Base-by-base conservation (phyloP, 2,888 invertebrate species). In the Drosophila anomelani region DNA sequence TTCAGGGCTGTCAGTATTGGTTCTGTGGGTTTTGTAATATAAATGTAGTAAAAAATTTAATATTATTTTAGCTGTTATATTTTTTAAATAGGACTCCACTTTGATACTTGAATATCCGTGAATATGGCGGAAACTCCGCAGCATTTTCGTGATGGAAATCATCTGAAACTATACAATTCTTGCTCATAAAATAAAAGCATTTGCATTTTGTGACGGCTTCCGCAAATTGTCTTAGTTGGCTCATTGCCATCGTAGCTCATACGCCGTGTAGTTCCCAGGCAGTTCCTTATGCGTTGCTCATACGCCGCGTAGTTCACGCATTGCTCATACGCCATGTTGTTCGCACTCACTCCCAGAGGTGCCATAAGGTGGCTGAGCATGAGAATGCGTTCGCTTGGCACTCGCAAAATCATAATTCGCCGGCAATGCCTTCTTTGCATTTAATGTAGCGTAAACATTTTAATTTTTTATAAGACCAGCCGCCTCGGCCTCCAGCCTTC, bases 361-460 rank as follows among this genome's bases (percentile, higher is more conserved):
- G 74, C 47, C 77, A 26, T 67, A 79, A 85, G 74, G 81, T 76
- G 73, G 60, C 54, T 26, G 43, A 17, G 44, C 23, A 12, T 12
- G 43, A 43, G 20, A 6, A 6, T 43, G 43, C 5, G 41, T 10
- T 41, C 60, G 51, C 34, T 57, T 60, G 47, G 39, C 53, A 61
- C 70, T 66, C 73, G 55, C 87, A 81, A 86, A 88, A 90, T 86
- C 89, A 88, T 88, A 78, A 87, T 87, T 87, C 68, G 85, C 69
- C 63, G 75, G 70, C 76, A 80, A 78, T 83, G 78, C 64, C 79
- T 69, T 73, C 77, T 76, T 84, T 73, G 90, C 81, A 87, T 85
- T 90, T 89, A 85, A 90, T 85, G 90, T 87, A 88, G 85, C 90
- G 90, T 89, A 86, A 89, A 85, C 77, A 87, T 87, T 90, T 85